phyloP scores from a whole-genome alignment of 2,797 vertebrate genomes.

The Ciconia nigra region DNA sequence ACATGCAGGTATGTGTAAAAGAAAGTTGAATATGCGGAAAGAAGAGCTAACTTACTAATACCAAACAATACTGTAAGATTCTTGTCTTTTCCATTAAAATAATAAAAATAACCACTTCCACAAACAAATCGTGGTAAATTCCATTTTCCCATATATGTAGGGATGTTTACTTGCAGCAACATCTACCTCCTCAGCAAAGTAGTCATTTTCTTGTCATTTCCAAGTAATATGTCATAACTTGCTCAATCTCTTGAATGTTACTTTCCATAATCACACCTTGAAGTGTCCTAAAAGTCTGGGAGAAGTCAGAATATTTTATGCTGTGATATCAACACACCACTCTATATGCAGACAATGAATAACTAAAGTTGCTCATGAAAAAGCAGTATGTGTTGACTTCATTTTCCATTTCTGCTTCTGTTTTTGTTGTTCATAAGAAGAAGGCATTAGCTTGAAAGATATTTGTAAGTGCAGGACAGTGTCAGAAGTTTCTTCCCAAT shows the following conservation, averaged over 20 bases:
- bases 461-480: neutral
- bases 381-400: neutral
- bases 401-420: neutral
- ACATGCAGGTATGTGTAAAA: neutral
- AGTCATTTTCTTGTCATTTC: conserved; percentile 41
- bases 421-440: neutral
- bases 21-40: neutral
- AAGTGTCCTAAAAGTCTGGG: conserved; percentile 16
- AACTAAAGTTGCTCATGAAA: neutral
- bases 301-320: conserved; percentile 3
- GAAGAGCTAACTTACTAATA: neutral
- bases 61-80: neutral
- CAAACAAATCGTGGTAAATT: neutral
- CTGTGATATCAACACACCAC: neutral
- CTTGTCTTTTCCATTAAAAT: neutral
- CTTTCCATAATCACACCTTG: conserved; percentile 18
- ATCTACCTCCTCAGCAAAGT: neutral
- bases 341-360: neutral
- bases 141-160: neutral
- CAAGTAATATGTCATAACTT: neutral
- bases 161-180: neutral
- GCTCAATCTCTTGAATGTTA: neutral
- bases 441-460: neutral
- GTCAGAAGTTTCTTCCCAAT: neutral
- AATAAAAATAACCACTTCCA: neutral